Evolutionary conservation across 2,888 invertebrate genomes (phyloP), one percentile per base, ranked within the genome.

Genomic region (Melieria picta): DNA sequence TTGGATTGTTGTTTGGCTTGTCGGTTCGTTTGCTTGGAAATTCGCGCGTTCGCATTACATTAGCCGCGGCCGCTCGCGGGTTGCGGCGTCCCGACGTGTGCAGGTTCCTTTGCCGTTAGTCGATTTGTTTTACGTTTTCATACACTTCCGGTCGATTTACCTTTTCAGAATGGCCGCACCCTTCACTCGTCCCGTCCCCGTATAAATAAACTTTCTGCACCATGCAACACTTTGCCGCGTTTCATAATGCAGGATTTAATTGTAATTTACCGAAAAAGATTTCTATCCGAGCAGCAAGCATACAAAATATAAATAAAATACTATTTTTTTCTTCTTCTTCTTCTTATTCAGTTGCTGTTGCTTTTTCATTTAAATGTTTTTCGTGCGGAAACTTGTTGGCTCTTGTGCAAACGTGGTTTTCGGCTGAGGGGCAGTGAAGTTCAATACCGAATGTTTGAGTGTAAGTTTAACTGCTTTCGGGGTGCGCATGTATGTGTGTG

Each of bases 1-100:
- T 57, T 10, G 11, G 57, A 13, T 64, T 48, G 30, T 30, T 30
- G 57, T 43, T 67, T 75, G 78, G 77, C 79, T 79, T 81, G 81
- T 80, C 77, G 79, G 76, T 83, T 81, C 80, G 81, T 81, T 82
- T 82, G 82, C 81, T 77, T 81, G 80, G 80, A 82, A 80, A 82
- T 81, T 82, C 82, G 79, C 82, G 47, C 7, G 62, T 43, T 7
- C 5, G 13, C 5, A 62, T 46, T 30, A 13, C 42, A 4, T 5
- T 7, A 7, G 42, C 43, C 30, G 30, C 30, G 30, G 30, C 30
- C 1, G 30, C n/a, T n/a, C 2, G 30, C 2, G 30, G 30, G 30
- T 30, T 30, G 30, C 30, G 30, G 30, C 30, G 3, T 30, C 3
- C 30, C 30, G 30, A 30, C 30, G 30, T 30, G 30, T 30, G 30